phyloP scores from a whole-genome alignment of 37 sponge, comb jelly and placozoan genomes.

The Beroe forskalii region DNA sequence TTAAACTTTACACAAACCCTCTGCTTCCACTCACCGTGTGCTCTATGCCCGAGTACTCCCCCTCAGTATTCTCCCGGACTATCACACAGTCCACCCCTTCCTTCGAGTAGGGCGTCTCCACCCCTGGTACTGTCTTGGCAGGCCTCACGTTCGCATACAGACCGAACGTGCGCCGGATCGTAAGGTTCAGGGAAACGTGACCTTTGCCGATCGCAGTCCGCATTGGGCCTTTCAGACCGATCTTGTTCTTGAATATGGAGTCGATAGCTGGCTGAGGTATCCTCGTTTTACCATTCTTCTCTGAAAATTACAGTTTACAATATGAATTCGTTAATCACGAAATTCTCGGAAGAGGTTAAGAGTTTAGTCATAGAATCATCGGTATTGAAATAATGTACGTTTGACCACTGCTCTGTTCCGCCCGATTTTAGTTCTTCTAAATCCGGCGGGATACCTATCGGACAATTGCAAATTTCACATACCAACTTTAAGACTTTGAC shows the following conservation, averaged over 20 bases:
- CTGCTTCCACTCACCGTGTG: constrained; percentile 90
- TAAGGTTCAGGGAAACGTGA: constrained; percentile 95
- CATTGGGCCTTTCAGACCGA: constrained; percentile 98
- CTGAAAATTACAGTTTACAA: too few species aligned
- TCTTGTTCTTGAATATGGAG: constrained; percentile 89
- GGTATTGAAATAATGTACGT: too few species aligned
- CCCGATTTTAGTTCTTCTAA: too few species aligned
- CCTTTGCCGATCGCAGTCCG: constrained; percentile 98
- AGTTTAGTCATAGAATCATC: too few species aligned
- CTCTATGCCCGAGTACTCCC: constrained; percentile 98
- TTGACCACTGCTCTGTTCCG: too few species aligned
- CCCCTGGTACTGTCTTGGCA: constrained; percentile 82
- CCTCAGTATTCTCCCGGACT: constrained; percentile 98
- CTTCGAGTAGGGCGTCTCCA: constrained; percentile 75
- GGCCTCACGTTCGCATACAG: constrained; percentile 98
- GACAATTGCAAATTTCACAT: too few species aligned
- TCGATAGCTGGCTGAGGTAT: constrained; percentile 86
- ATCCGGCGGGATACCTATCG: too few species aligned
- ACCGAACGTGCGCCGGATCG: constrained; percentile 87
- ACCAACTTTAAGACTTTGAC: too few species aligned
- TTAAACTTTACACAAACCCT: too few species aligned
- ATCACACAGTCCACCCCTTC: constrained; percentile 93
- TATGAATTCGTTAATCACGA: too few species aligned
- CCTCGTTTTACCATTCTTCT: constrained; percentile 72
- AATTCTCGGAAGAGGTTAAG: too few species aligned